Base-by-base conservation (phyloP, 2,113 vertebrate species). In the Aix galericulata region DNA sequence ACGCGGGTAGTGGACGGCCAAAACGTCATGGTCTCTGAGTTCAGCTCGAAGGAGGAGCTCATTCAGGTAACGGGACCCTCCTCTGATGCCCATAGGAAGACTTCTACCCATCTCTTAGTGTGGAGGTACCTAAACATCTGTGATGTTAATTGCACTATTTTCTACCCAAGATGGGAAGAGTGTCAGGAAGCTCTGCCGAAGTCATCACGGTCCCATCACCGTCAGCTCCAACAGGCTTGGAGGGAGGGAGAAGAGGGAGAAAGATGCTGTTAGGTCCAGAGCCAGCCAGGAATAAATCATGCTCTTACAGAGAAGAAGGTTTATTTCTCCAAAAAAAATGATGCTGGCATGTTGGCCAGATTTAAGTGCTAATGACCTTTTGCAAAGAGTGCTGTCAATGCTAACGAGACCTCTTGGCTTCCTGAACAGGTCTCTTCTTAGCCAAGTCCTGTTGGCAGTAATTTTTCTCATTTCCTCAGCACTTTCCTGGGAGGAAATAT, bases 21-120 rank as follows among this genome's bases (percentile, higher is more conserved):
- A 69, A 98, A 97, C 2, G 95, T 98, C 8, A 89, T 99, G 44
- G 97, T 98, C 53, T 98, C 98, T 0, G 98, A 99, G 42, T 99
- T 98, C 86, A 98, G 92, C 10, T 99, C 99, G 6, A 99, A 98
- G 58, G 98, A 99, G n/a, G 99, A 99, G 32, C 98, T 99, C 56
- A 96, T 99, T 1, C 98, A 99, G 98, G 99, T 98, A 94, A 93
- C 38, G 17, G 46, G 9, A 46, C 55, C 31, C 40, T 55, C 83
- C 55, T 31, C 11, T 29, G 69, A 7, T 8, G 67, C 55, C 60
- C 0, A 0, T 25, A 11, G 75, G 36, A 40, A 62, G 29, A 36
- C 17, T 68, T 48, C 23, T 10, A 9, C 38, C 32, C 29, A 2
- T 23, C 2, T 2, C 50, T 32, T 38, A 34, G 72, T 17, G 18